A percentile compares a stretch with the other conserved stretches of the same genome.
Evolutionary conservation across 2,797 vertebrate species (phyloP).

Genomic region (Fringilla coelebs): DNA sequence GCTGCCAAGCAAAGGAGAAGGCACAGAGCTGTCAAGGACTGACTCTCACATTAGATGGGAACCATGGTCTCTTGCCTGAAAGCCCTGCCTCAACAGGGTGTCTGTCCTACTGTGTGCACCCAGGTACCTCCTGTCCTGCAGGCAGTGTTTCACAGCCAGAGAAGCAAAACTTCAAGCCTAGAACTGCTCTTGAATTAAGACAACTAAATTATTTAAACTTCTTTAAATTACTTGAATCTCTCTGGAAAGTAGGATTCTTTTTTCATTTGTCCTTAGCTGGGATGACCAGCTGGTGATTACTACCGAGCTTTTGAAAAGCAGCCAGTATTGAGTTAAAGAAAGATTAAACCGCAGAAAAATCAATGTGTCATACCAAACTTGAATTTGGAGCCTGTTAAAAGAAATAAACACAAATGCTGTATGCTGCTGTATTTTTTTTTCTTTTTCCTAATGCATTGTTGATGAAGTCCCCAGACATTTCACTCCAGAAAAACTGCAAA

Average conservation of each 20-base stretch:
- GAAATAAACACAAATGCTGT: neutral
- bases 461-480: neutral
- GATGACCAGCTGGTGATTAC: neutral
- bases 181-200: neutral
- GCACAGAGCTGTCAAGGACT: neutral
- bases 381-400: neutral
- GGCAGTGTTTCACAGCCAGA: neutral
- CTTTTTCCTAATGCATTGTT: neutral
- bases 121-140: neutral
- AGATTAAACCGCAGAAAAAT: neutral
- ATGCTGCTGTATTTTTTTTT: neutral
- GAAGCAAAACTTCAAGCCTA: neutral
- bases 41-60: neutral
- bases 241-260: neutral
- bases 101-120: rapidly evolving
- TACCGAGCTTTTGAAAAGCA: neutral
- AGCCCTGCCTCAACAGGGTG: neutral
- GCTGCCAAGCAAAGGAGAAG: neutral
- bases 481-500: neutral
- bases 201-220: neutral
- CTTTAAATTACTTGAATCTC: neutral
- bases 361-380: neutral
- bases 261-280: neutral
- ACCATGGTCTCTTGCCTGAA: neutral
- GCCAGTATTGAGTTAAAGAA: neutral